Percentiles rank a stretch among this genome's conserved stretches.
phyloP scores from a whole-genome alignment of 2,797 vertebrate genomes.

The Amblyopsis hoosieri region DNA sequence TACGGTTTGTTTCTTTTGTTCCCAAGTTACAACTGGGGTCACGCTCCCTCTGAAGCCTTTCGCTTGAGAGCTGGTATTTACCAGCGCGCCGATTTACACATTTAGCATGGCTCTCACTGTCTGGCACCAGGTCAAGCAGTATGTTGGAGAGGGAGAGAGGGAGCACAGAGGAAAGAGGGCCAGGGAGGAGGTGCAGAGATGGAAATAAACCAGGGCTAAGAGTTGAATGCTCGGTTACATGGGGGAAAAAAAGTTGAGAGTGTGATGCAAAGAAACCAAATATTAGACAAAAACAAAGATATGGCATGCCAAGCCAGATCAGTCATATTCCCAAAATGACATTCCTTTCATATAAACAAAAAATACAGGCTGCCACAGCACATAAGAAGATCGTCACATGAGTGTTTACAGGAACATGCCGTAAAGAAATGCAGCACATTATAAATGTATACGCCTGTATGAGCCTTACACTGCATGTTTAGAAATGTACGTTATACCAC shows the following conservation, averaged over 20 bases:
- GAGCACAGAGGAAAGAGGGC: neutral
- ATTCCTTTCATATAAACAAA: slow-evolving; percentile 19
- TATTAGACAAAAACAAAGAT: neutral
- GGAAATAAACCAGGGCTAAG: slow-evolving; percentile 13
- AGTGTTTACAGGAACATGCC: too few relatives aligned
- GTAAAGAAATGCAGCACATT: too few relatives aligned
- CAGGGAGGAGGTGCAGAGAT: slow-evolving; percentile 16
- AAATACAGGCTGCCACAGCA: neutral
- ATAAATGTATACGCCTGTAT: neutral
- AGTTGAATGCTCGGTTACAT: neutral
- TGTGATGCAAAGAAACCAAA: neutral
- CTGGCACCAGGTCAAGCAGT: slow-evolving; percentile 44
- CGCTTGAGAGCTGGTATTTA: slow-evolving; percentile 51
- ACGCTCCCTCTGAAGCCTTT: slow-evolving; percentile 49
- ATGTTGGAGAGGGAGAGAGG: slow-evolving; percentile 2
- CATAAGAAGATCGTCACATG: slow-evolving; percentile 2
- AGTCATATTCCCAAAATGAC: too few relatives aligned
- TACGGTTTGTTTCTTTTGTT: slow-evolving; percentile 58
- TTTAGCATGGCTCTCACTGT: slow-evolving; percentile 50
- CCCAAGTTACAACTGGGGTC: slow-evolving; percentile 56
- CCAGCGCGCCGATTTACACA: slow-evolving; percentile 62
- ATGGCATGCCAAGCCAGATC: neutral
- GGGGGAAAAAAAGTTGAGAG: neutral
- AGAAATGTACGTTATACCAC: slow-evolving; percentile 31
- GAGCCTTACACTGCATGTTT: slow-evolving; percentile 14